Evolutionary conservation across 2,888 invertebrate genomes (phyloP).

Genomic region (Resseliella maxima): DNA sequence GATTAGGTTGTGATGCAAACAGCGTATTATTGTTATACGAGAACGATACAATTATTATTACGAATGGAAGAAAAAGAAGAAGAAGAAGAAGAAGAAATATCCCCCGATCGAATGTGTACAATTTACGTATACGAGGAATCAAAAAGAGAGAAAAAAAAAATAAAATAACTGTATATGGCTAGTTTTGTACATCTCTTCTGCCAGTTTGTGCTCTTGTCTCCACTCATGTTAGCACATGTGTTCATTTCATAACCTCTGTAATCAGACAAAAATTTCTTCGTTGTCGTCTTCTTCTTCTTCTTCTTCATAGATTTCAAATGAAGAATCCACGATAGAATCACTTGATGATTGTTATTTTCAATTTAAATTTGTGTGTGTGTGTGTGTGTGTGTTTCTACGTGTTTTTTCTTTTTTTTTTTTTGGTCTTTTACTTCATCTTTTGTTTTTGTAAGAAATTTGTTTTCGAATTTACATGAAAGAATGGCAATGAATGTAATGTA

Average conservation of each 20-base stretch:
- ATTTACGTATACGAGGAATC: too few species aligned
- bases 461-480: neutral
- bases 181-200: neutral
- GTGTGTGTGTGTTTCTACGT: neutral
- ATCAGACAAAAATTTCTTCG: neutral
- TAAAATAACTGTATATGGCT: neutral
- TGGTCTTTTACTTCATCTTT: neutral
- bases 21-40: neutral
- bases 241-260: neutral
- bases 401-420: neutral
- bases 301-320: too few species aligned
- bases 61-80: neutral
- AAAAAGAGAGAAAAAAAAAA: neutral
- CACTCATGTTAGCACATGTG: neutral
- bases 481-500: neutral
- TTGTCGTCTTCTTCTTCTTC: too few species aligned
- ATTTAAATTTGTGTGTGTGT: neutral
- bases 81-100: too few species aligned
- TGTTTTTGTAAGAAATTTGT: neutral
- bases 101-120: conserved; percentile 57
- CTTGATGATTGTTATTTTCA: conserved; percentile 29
- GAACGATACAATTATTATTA: conserved; percentile 19
- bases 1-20: neutral
- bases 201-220: neutral
- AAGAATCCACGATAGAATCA: neutral